Percentiles rank a stretch among this genome's conserved stretches.
phyloP scores from a whole-genome alignment of 1,140 invertebrate genomes.

The Liolophura sinensis region DNA sequence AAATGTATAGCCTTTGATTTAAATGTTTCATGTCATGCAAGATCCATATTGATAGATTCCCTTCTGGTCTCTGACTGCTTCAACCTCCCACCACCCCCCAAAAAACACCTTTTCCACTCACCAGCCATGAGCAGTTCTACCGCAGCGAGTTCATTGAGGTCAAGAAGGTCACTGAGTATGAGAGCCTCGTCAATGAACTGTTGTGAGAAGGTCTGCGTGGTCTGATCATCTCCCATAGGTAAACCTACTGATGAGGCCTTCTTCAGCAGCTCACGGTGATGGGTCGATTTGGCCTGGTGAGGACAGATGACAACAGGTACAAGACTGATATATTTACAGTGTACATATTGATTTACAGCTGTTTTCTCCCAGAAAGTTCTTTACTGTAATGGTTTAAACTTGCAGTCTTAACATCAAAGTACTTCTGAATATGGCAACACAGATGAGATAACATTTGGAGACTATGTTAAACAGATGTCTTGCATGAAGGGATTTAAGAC shows the following conservation, averaged over 20 bases:
- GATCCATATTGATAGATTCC: no score
- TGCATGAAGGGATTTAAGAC: not conserved
- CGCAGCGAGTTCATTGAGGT: constrained; percentile 88
- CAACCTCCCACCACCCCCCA: no score
- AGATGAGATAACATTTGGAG: not conserved
- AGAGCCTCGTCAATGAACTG: constrained; percentile 87
- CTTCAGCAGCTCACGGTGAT: constrained; percentile 77
- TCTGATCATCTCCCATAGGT: constrained; percentile 71
- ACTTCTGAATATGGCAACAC: not conserved
- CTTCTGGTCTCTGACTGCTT: no score
- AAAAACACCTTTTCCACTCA: constrained; percentile 33
- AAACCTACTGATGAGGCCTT: constrained; percentile 81
- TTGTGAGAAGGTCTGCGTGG: constrained; percentile 77
- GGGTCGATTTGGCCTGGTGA: constrained; percentile 73
- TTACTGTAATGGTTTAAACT: no score
- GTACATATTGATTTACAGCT: not conserved
- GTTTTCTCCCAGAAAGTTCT: no score
- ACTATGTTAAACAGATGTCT: not conserved
- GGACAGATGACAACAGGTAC: not conserved
- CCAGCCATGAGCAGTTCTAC: constrained; percentile 85
- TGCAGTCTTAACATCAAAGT: no score
- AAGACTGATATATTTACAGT: not conserved
- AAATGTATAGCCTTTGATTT: no score
- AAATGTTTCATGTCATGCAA: no score
- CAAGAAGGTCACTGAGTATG: constrained; percentile 93